A percentile compares a stretch with the other conserved stretches of the same genome.
Evolutionary conservation across 2,113 vertebrate species (phyloP).

Genomic region (Amazona vittata): DNA sequence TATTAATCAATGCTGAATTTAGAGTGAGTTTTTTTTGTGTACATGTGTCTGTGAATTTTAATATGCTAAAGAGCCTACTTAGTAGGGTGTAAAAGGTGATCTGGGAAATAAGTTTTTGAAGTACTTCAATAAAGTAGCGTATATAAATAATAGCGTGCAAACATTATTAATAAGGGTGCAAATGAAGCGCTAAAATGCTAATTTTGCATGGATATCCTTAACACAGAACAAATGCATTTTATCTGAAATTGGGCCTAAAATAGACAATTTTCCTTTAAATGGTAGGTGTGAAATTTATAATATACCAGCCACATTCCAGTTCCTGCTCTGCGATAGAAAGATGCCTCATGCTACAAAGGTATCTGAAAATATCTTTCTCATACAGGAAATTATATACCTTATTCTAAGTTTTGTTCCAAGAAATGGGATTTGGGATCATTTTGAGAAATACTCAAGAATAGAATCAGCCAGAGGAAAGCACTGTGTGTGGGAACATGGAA

Average conservation of each 20-base stretch:
- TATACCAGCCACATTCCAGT: background rate
- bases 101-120: background rate
- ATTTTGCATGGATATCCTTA: background rate
- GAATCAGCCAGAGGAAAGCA: background rate
- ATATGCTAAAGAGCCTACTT: background rate
- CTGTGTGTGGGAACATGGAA: background rate
- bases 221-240: background rate
- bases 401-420: background rate
- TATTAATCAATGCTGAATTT: background rate
- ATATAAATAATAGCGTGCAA: background rate
- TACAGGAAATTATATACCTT: background rate
- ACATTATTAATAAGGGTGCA: background rate
- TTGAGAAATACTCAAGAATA: background rate
- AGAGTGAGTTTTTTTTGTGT: background rate
- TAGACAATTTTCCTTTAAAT: background rate
- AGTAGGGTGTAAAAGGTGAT: background rate
- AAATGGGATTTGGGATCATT: background rate
- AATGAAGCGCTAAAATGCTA: background rate
- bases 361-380: background rate
- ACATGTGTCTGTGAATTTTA: background rate
- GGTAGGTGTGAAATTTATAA: background rate
- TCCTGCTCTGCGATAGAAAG: background rate
- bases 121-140: background rate
- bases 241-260: background rate
- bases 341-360: background rate